phyloP scores from a whole-genome alignment of 2,888 invertebrate genomes.

The Rotaria socialis region DNA sequence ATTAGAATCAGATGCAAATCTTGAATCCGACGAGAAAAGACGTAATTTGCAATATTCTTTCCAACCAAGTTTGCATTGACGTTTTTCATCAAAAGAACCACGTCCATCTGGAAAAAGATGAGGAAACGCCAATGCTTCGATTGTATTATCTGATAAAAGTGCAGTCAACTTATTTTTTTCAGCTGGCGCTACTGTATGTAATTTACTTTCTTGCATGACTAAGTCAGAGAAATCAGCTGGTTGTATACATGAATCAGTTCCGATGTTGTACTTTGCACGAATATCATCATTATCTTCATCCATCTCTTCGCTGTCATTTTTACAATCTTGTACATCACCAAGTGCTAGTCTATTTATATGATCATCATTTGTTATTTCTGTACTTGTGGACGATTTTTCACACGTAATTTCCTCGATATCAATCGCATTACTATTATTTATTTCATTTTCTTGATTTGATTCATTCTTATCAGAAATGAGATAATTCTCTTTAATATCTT shows the following conservation, averaged over 20 bases:
- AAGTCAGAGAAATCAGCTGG: slow-evolving; percentile 40
- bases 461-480: background rate
- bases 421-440: background rate
- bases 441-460: background rate
- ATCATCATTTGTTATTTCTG: background rate
- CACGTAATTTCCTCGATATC: background rate
- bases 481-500: slow-evolving; percentile 49
- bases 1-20: background rate
- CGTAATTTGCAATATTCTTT: background rate
- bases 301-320: background rate
- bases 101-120: background rate
- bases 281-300: background rate
- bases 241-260: background rate
- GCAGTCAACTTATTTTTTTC: slow-evolving; percentile 50
- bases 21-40: background rate
- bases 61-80: background rate
- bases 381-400: no score
- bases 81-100: background rate
- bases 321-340: background rate
- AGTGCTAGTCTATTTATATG: background rate
- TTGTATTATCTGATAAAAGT: slow-evolving; percentile 49
- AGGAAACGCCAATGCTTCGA: slow-evolving; percentile 49
- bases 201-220: slow-evolving; percentile 38
- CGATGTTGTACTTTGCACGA: background rate
- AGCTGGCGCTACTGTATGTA: slow-evolving; percentile 50